phyloP scores from a whole-genome alignment of 1,140 invertebrate genomes.

The Triops longicaudatus region DNA sequence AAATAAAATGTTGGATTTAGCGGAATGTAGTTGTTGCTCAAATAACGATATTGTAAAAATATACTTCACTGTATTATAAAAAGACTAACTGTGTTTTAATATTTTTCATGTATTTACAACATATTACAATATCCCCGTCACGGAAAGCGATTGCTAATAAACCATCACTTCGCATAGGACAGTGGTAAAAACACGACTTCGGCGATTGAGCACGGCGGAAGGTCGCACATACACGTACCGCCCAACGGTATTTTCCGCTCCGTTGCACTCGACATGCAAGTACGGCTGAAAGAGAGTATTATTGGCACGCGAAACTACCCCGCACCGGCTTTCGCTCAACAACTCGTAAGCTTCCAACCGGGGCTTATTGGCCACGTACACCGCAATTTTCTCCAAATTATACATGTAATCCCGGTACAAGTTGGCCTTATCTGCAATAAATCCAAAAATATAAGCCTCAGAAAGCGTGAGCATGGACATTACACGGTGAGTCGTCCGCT shows the following conservation, averaged over 20 bases:
- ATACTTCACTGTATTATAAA: too few species aligned
- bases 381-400: conserved; percentile 46
- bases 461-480: too few species aligned
- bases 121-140: neutral
- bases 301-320: conserved; percentile 44
- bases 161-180: conserved; percentile 50
- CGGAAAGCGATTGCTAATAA: conserved; percentile 37
- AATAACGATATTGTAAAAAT: too few species aligned
- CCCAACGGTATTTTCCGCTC: conserved; percentile 39
- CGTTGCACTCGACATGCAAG: conserved; percentile 44
- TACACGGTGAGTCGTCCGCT: too few species aligned
- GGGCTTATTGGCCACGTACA: conserved; percentile 46
- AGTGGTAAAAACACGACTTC: conserved; percentile 45
- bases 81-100: neutral
- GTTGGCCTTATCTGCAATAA: conserved; percentile 39
- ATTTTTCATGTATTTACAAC: conserved; percentile 10
- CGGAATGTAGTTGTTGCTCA: too few species aligned
- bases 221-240: conserved; percentile 49
- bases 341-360: conserved; percentile 36
- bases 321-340: conserved; percentile 41
- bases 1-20: too few species aligned
- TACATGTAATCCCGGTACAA: conserved; percentile 45
- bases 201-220: conserved; percentile 45
- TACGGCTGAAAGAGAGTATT: conserved; percentile 44
- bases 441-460: conserved; percentile 20